Evolutionary conservation across 2,888 invertebrate species (phyloP).

Genomic region (Eupithecia inturbata): DNA sequence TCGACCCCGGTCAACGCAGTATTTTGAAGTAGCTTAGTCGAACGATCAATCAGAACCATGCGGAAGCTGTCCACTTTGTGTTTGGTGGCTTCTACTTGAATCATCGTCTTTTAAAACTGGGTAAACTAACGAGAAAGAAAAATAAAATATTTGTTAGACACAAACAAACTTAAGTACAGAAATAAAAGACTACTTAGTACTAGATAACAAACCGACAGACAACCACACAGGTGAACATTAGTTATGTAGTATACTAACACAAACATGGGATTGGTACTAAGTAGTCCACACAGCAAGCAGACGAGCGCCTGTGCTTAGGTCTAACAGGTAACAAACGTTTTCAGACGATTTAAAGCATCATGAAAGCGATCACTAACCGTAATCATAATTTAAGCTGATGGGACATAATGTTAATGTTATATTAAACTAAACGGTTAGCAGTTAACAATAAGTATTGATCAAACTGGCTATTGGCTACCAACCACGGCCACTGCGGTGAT

Average conservation of each 20-base stretch:
- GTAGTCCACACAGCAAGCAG: no score
- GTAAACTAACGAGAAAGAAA: no score
- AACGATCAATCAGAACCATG: neutral
- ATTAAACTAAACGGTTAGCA: neutral
- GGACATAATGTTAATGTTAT: neutral
- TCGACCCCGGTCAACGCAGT: neutral
- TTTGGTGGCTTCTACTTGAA: neutral
- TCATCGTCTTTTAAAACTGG: neutral
- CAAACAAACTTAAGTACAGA: no score
- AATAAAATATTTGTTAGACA: no score
- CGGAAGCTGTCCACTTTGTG: neutral
- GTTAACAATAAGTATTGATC: slow-evolving; percentile 37
- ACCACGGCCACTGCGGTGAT: slow-evolving; percentile 11
- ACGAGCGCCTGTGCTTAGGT: no score
- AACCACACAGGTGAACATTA: no score
- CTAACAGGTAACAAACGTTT: neutral
- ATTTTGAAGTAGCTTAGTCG: neutral
- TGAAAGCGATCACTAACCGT: neutral
- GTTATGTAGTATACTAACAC: no score
- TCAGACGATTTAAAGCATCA: neutral
- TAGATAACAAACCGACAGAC: no score
- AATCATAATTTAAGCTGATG: neutral
- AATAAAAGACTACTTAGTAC: no score
- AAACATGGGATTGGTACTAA: no score
- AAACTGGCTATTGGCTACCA: slow-evolving; percentile 39